phyloP scores from a whole-genome alignment of 2,888 invertebrate genomes.

The Morpho helenor region DNA sequence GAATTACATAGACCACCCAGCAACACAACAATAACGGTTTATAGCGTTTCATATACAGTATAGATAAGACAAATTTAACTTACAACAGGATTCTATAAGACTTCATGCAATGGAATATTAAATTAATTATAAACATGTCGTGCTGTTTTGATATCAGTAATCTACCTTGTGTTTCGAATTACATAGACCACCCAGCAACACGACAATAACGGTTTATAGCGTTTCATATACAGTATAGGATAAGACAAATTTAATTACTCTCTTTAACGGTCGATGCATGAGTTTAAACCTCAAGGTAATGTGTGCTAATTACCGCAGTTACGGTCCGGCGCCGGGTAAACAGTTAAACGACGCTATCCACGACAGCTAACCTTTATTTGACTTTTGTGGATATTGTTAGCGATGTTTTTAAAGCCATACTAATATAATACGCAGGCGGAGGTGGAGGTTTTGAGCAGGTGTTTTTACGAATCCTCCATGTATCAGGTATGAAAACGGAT shows the following conservation, averaged over 20 bases:
- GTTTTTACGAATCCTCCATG: no score
- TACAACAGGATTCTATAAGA: neutral
- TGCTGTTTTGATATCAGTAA: no score
- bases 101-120: no score
- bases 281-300: conserved; percentile 4
- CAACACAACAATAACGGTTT: neutral
- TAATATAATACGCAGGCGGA: no score
- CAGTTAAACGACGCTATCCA: neutral
- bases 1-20: no score
- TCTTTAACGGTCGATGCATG: conserved; percentile 5
- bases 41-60: neutral
- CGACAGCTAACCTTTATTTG: neutral
- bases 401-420: no score
- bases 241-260: neutral
- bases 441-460: no score
- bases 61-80: neutral
- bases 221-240: neutral
- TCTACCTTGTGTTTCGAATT: neutral
- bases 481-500: no score
- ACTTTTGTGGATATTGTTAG: neutral
- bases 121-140: no score
- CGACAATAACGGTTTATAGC: neutral
- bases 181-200: neutral
- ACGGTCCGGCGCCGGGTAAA: neutral
- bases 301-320: neutral